These are phyloP conservation scores for Dryobates pubescens DNA, from an alignment of 2,797 vertebrate species.

Conservation along the genomic window DNA sequence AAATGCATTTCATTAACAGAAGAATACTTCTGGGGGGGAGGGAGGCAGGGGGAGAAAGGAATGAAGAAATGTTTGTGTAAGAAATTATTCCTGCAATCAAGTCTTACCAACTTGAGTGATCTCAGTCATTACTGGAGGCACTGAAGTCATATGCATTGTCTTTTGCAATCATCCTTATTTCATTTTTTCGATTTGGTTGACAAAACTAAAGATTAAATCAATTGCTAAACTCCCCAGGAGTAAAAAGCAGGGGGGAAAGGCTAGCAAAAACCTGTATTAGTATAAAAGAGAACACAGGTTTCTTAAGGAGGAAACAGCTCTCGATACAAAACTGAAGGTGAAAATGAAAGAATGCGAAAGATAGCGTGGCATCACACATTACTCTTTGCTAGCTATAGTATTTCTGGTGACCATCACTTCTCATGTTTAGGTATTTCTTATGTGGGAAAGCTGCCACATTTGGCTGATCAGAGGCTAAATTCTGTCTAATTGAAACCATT, in stretches of 20 bases:
- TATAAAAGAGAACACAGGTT: neutral
- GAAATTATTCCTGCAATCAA: neutral
- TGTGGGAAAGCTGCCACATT: neutral
- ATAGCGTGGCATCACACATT: neutral
- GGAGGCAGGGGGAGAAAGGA: neutral
- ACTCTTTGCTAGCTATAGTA: neutral
- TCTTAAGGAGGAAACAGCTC: neutral
- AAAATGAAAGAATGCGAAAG: neutral
- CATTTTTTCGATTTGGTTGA: neutral
- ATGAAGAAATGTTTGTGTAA: conserved; percentile 60
- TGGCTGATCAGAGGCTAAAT: neutral
- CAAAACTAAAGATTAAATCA: neutral
- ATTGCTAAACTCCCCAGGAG: neutral
- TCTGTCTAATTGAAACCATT: neutral
- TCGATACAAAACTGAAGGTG: neutral
- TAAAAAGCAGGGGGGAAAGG: neutral
- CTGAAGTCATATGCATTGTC: neutral
- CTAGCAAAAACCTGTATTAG: neutral
- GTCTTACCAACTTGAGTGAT: neutral
- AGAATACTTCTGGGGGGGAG: conserved; percentile 34
- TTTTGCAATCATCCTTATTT: neutral
- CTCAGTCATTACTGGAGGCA: neutral
- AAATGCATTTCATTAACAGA: conserved; percentile 59
- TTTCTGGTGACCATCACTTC: neutral
- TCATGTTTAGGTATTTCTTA: neutral